Conservation (phyloP, 1,140 invertebrate species). For the Colletes gigas region DNA sequence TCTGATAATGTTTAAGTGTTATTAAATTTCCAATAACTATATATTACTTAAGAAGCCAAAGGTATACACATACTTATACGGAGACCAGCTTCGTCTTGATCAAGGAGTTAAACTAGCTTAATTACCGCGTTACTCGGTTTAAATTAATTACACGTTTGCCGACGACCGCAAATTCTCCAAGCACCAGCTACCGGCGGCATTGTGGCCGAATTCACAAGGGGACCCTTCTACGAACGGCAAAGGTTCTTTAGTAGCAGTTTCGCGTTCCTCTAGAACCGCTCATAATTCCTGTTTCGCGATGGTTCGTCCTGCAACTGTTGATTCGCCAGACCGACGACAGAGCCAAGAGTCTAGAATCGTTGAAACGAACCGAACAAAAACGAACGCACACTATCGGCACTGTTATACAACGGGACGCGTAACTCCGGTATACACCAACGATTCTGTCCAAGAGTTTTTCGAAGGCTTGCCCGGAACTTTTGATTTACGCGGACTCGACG, state of each 20-base stretch:
- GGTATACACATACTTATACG: slow-evolving; percentile 7
- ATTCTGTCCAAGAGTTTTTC: slow-evolving; percentile 17
- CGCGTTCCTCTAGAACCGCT: slow-evolving; percentile 5
- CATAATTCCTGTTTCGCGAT: slow-evolving; percentile 20
- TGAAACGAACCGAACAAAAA: no score
- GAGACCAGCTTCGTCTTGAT: slow-evolving; percentile 41
- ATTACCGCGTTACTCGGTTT: slow-evolving; percentile 60
- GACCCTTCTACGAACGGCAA: not conserved
- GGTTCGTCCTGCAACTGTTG: slow-evolving; percentile 11
- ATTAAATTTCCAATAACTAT: no score
- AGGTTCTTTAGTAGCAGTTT: slow-evolving; percentile 32
- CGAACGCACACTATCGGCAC: no score
- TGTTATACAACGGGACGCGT: no score
- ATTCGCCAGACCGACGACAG: not conserved
- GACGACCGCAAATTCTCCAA: slow-evolving; percentile 54
- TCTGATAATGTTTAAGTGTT: no score
- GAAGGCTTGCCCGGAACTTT: slow-evolving; percentile 51
- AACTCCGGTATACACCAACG: not conserved
- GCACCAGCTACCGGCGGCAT: slow-evolving; percentile 38
- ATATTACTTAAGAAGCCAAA: slow-evolving; percentile 31
- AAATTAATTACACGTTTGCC: slow-evolving; percentile 62
- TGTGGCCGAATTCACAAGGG: slow-evolving; percentile 41
- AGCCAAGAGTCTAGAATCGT: no score
- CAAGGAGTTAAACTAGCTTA: slow-evolving; percentile 60
- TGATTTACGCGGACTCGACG: slow-evolving; percentile 61